phyloP scores from a whole-genome alignment of 2,797 vertebrate genomes.

The Selene dorsalis region DNA sequence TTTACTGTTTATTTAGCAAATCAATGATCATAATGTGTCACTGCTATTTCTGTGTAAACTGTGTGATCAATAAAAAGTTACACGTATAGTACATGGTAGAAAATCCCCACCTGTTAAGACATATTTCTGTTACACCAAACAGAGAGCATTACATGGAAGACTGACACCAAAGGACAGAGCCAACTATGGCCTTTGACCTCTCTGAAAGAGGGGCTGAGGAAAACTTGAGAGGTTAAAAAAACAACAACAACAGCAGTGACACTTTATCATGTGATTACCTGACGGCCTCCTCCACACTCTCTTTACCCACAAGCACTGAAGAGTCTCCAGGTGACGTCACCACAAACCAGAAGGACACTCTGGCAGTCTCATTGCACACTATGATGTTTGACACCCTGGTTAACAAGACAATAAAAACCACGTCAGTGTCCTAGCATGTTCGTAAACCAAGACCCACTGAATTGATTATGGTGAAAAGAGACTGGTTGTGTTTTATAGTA shows the following conservation, averaged over 20 bases:
- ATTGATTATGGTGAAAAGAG: not conserved
- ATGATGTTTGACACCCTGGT: constrained; percentile 77
- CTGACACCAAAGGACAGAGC: not conserved
- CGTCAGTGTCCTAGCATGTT: not conserved
- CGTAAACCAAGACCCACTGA: constrained; percentile 26
- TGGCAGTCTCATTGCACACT: constrained; percentile 73
- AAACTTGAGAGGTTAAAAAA: not conserved
- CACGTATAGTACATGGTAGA: not conserved
- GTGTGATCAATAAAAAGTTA: not conserved
- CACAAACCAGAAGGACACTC: constrained; percentile 86
- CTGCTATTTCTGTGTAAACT: not conserved
- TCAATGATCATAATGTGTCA: not conserved
- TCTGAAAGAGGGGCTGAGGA: not conserved
- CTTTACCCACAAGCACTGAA: constrained; percentile 4
- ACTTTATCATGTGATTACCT: constrained; percentile 67
- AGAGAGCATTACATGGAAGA: not conserved
- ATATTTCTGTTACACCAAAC: not conserved
- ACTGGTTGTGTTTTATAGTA: not conserved
- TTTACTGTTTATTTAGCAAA: no score
- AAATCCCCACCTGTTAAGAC: not conserved
- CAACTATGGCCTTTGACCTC: not conserved
- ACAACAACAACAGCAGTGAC: not conserved
- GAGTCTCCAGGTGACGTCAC: constrained; percentile 57
- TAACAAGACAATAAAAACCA: constrained; percentile 34
- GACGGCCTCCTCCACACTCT: constrained; percentile 75